These are phyloP conservation scores for Tetramorium bicarinatum DNA, from an alignment of 2,888 invertebrate genomes.

Conservation along the genomic window DNA sequence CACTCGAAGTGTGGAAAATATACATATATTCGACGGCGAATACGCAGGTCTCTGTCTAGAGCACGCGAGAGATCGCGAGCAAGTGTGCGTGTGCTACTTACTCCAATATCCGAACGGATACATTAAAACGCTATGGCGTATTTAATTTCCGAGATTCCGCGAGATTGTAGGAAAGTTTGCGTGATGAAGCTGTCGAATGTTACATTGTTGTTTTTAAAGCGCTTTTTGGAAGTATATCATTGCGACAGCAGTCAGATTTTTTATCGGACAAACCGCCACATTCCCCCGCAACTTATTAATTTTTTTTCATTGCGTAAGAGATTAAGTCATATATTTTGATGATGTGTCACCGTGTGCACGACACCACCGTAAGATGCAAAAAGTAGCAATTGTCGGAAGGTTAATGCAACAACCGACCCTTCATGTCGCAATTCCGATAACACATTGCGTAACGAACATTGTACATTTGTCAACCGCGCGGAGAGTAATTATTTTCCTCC, in stretches of 20 bases:
- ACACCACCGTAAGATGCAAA: slow-evolving; percentile 13
- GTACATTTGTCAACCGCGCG: slow-evolving; percentile 24
- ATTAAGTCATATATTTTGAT: slow-evolving; percentile 45
- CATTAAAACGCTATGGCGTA: neutral
- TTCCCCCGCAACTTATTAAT: neutral
- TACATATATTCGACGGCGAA: slow-evolving; percentile 52
- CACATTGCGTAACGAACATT: slow-evolving; percentile 41
- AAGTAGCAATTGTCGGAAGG: slow-evolving; percentile 10
- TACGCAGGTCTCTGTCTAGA: neutral
- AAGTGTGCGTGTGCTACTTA: neutral
- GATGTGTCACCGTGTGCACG: neutral
- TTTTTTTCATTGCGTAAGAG: slow-evolving; percentile 35
- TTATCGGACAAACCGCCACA: neutral
- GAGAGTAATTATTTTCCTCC: neutral
- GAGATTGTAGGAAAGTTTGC: neutral
- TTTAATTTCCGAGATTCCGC: neutral
- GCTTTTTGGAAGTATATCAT: neutral
- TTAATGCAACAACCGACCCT: slow-evolving; percentile 19
- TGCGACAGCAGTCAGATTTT: neutral
- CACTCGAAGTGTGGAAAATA: slow-evolving; percentile 68
- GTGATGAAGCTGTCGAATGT: neutral
- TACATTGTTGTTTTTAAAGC: neutral
- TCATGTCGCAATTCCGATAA: slow-evolving; percentile 31
- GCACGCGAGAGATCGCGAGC: neutral
- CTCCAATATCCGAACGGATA: neutral